phyloP scores from a whole-genome alignment of 2,888 invertebrate genomes.

The Microctonus hyperodae region DNA sequence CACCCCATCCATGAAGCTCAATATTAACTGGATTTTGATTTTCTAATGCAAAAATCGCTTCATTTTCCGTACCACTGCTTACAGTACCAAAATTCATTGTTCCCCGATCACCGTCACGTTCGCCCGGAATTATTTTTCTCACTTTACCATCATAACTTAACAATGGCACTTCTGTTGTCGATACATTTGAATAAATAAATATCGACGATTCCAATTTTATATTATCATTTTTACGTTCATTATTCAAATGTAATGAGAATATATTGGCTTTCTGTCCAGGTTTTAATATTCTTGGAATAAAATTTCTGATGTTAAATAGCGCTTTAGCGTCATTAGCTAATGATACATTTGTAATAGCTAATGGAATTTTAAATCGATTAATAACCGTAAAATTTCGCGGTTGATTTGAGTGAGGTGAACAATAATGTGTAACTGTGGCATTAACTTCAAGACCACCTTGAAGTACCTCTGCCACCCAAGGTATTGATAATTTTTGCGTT shows the following conservation, averaged over 20 bases:
- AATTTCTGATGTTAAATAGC: slow-evolving; percentile 70
- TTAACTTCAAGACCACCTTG: slow-evolving; percentile 69
- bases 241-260: slow-evolving; percentile 68
- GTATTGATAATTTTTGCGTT: slow-evolving; percentile 66
- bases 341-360: slow-evolving; percentile 77
- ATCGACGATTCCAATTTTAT: slow-evolving; percentile 71
- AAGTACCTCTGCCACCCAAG: slow-evolving; percentile 70
- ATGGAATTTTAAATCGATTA: slow-evolving; percentile 77
- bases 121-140: slow-evolving; percentile 57
- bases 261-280: slow-evolving; percentile 68
- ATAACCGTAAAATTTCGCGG: slow-evolving; percentile 70
- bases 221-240: slow-evolving; percentile 63
- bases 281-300: slow-evolving; percentile 68
- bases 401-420: slow-evolving; percentile 57
- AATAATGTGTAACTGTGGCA: slow-evolving; percentile 65
- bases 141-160: slow-evolving; percentile 78
- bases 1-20: slow-evolving; percentile 68
- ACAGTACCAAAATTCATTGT: slow-evolving; percentile 72
- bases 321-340: slow-evolving; percentile 69
- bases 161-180: slow-evolving; percentile 74
- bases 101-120: slow-evolving; percentile 55
- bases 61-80: slow-evolving; percentile 71
- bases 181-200: slow-evolving; percentile 77
- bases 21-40: slow-evolving; percentile 81
- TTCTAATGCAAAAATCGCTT: slow-evolving; percentile 74